Evolutionary conservation across 2,888 invertebrate genomes (phyloP), one percentile per base, ranked within the genome.

Genomic region (Acanthosepion esculentum): DNA sequence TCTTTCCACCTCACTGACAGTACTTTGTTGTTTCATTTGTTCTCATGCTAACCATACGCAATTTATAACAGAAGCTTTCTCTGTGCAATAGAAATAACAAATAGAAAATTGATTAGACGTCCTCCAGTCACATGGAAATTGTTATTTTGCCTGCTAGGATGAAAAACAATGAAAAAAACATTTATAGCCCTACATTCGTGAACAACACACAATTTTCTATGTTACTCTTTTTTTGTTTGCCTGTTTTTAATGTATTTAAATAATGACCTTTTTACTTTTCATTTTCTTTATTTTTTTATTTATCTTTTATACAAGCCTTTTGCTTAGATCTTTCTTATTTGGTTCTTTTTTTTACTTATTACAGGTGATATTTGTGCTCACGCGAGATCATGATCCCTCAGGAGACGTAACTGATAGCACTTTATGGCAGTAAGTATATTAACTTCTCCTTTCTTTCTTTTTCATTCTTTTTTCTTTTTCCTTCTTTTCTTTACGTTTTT

Each of bases 291-390:
- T 12, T 15, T 78, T 10, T 10, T n/a, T 8, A n/a, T n/a, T 29
- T 7, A 0, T 78, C 10, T n/a, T 78, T 29, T 10, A 78, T n/a
- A 78, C 29, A 33, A 12, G n/a, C 10, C n/a, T 78, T 33, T 78
- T n/a, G 15, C n/a, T 78, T n/a, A 78, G n/a, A 20, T 26, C 6
- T 59, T 20, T 6, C 20, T 55, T 20, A 5, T 20, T 55, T 18
- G 5, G 15, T n/a, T 78, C 15, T 78, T 33, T 78, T 33, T 78
- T 15, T 78, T 33, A 33, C 33, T 94, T 29, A n/a, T 64, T 94
- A 33, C 64, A 94, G 94, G 94, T 94, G 33, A 94, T 94, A 94
- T 94, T 94, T 55, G 94, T 94, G 50, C 94, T 94, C 33, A 94
- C 94, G 20, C 55, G 94, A 48, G 94, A 94, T 8, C 94, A 94